Base-by-base conservation (phyloP, 1,140 invertebrate species). In the Drosophila miranda region DNA sequence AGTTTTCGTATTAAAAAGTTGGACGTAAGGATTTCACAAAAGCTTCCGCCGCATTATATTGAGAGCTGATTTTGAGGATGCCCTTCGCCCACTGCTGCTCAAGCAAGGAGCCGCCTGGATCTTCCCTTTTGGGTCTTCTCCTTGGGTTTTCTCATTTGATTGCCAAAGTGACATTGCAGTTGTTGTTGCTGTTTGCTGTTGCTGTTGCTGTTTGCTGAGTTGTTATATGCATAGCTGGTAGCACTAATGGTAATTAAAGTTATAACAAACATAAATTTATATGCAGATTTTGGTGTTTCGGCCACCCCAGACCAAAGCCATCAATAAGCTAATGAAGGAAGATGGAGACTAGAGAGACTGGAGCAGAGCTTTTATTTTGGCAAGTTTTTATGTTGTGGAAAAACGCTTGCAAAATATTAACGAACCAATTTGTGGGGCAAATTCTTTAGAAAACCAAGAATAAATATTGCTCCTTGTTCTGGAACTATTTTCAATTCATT, bases 1-100 rank as follows among this genome's bases (percentile, higher is more conserved):
- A 86, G 82, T 86, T 86, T 86, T 86, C 83, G 82, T 86, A 86
- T 86, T 86, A 86, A 86, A 86, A 86, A 86, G 82, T 87, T 86
- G 82, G 78, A 87, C 82, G 82, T 87, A 82, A 78, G 82, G 82
- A 86, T 86, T 86, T 86, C 82, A 87, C 82, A 86, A 86, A 87
- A 86, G 82, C 82, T 78, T 86, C 82, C 78, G 78, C 74, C 75
- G 78, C 82, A 86, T 86, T 86, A 86, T 86, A 86, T 86, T 81
- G 78, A 88, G 82, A 86, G 77, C 82, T 84, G 81, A 84, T 84
- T 84, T 84, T 81, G 73, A 86, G 77, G 60, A 53, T 80, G 61
- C 74, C 30, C 30, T 9, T 9, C 50, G 44, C 57, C 49, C 51
- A 56, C 50, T 49, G 34, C 34, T 38, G 34, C 34, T 38, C 34